Evolutionary conservation across 1,140 invertebrate species (phyloP).

Genomic region (Drosophila paulistorum): DNA sequence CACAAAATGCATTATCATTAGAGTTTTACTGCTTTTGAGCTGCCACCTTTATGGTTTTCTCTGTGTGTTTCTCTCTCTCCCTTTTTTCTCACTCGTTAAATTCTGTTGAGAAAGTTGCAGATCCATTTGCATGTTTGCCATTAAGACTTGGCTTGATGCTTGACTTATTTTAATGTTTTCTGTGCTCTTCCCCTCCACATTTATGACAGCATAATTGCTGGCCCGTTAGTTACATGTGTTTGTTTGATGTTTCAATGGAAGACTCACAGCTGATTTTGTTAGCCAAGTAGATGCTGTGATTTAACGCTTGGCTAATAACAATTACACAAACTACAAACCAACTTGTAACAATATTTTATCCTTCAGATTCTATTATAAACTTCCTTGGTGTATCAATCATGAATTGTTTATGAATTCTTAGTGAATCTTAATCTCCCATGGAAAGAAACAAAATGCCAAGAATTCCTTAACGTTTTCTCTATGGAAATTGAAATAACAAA

Average conservation of each 20-base stretch:
- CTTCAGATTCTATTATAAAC: no score
- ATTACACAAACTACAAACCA: constrained; percentile 45
- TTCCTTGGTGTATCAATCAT: not conserved
- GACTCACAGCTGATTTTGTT: constrained; percentile 30
- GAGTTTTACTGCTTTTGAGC: constrained; percentile 26
- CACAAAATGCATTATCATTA: constrained; percentile 17
- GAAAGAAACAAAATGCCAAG: no score
- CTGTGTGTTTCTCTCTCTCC: not conserved
- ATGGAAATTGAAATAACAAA: no score
- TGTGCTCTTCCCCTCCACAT: constrained; percentile 37
- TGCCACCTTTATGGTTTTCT: constrained; percentile 33
- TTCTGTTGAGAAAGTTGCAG: constrained; percentile 58
- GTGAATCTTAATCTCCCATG: no score
- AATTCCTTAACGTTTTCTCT: no score
- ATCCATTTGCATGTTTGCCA: constrained; percentile 58
- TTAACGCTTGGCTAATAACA: constrained; percentile 65
- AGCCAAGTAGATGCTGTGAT: constrained; percentile 57
- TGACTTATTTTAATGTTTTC: constrained; percentile 59
- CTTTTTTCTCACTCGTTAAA: constrained; percentile 34
- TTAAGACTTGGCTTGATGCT: constrained; percentile 49
- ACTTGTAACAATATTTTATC: not conserved
- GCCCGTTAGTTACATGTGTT: constrained; percentile 36
- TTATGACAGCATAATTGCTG: constrained; percentile 65
- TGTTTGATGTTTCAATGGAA: constrained; percentile 27
- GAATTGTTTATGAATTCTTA: no score